These are phyloP conservation scores for Pangasius krempfi DNA, from an alignment of 2,797 vertebrate genomes.

Conservation along the genomic window DNA sequence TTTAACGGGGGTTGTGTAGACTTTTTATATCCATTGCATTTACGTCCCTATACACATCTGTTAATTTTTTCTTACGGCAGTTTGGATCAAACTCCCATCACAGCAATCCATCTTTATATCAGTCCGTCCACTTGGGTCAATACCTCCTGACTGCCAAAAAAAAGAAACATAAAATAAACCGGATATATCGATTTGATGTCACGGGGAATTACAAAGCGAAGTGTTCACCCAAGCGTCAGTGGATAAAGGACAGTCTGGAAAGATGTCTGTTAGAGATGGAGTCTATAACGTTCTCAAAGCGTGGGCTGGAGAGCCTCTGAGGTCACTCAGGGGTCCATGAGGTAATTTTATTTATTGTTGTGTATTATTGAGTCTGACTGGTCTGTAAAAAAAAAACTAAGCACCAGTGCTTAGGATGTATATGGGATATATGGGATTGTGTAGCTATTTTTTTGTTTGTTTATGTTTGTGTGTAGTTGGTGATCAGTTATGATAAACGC, in stretches of 20 bases:
- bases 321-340: background rate
- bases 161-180: constrained; percentile 62
- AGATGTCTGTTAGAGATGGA: background rate
- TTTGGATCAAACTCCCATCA: background rate
- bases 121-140: constrained; percentile 47
- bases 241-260: background rate
- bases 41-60: background rate
- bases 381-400: background rate
- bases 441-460: background rate
- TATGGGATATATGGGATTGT: background rate
- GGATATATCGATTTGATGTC: constrained; percentile 76
- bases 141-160: constrained; percentile 60
- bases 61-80: background rate
- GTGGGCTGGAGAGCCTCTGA: background rate
- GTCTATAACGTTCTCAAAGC: background rate
- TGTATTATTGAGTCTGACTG: background rate
- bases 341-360: no score
- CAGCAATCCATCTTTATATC: constrained; percentile 45
- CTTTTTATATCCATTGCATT: no score
- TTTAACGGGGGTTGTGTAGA: no score
- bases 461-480: background rate
- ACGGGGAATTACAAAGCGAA: constrained; percentile 67
- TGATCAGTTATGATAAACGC: background rate
- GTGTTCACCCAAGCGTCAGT: constrained; percentile 18
- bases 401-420: background rate